Evolutionary conservation across 92 coral and sea anemone genomes (phyloP).

Genomic region (Virgularia gustaviana): DNA sequence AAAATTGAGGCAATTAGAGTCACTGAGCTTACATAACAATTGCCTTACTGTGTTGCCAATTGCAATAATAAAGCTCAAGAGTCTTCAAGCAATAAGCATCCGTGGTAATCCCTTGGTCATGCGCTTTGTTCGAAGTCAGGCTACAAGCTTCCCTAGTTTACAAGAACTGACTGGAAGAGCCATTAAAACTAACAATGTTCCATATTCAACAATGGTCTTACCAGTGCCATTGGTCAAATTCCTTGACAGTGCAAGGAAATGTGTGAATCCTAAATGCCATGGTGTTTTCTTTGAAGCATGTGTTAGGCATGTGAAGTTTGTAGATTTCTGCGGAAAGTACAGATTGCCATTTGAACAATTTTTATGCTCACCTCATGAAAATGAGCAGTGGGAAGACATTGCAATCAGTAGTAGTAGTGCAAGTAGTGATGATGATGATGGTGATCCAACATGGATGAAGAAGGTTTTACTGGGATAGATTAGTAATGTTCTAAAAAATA

Average conservation of each 20-base stretch:
- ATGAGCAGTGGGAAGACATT: conserved; percentile 77
- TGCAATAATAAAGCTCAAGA: conserved; percentile 75
- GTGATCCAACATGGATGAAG: conserved; percentile 27
- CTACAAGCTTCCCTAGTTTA: conserved; percentile 72
- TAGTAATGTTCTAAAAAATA: neutral
- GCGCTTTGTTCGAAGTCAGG: conserved; percentile 76
- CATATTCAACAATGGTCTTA: conserved; percentile 61
- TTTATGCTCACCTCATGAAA: conserved; percentile 92
- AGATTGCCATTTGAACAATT: conserved; percentile 93
- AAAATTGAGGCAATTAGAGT: conserved; percentile 67
- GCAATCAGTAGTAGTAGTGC: conserved; percentile 54
- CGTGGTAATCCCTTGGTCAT: conserved; percentile 93
- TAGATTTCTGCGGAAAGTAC: conserved; percentile 96
- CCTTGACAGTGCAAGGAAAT: conserved; percentile 83
- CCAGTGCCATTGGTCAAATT: conserved; percentile 70
- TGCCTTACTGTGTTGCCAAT: conserved; percentile 79
- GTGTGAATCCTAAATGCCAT: conserved; percentile 86
- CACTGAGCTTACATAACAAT: conserved; percentile 88
- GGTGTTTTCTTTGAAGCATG: conserved; percentile 94
- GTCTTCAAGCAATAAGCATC: conserved; percentile 76
- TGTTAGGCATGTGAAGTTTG: conserved; percentile 86
- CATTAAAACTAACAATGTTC: conserved; percentile 64
- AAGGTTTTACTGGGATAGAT: conserved; percentile 30
- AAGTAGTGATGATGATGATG: conserved; percentile 47
- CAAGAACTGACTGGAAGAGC: conserved; percentile 80